phyloP scores from a whole-genome alignment of 2,888 invertebrate genomes.

The Drosophila acutilabella region DNA sequence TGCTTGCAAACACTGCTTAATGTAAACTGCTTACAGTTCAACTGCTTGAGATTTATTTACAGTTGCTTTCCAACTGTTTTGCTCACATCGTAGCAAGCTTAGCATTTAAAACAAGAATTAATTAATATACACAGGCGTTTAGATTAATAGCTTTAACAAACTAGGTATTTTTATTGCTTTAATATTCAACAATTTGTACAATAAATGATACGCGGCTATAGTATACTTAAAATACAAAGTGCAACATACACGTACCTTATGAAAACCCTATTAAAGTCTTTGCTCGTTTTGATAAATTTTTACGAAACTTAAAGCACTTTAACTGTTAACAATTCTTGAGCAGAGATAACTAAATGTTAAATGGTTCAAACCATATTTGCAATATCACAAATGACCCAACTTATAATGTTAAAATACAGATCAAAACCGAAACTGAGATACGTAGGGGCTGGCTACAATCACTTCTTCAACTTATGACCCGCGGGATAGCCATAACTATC shows the following conservation, averaged over 20 bases:
- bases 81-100: too few species aligned
- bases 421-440: conserved; percentile 47
- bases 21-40: neutral
- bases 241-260: conserved; percentile 49
- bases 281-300: conserved; percentile 25
- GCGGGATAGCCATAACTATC: conserved; percentile 87
- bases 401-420: conserved; percentile 65
- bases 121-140: neutral
- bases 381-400: conserved; percentile 80
- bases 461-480: conserved; percentile 81
- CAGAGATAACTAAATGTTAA: conserved; percentile 52
- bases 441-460: conserved; percentile 9
- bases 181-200: conserved; percentile 35
- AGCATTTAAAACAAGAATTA: neutral
- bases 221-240: conserved; percentile 24
- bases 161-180: conserved; percentile 48
- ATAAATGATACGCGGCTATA: conserved; percentile 29
- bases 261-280: conserved; percentile 48
- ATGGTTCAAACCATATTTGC: conserved; percentile 68
- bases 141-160: conserved; percentile 32
- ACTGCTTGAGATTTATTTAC: conserved; percentile 1
- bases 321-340: conserved; percentile 31
- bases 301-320: conserved; percentile 17
- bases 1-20: neutral
- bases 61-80: neutral